Base-by-base conservation (phyloP, 2,888 invertebrate species). In the Epinotia bilunana region DNA sequence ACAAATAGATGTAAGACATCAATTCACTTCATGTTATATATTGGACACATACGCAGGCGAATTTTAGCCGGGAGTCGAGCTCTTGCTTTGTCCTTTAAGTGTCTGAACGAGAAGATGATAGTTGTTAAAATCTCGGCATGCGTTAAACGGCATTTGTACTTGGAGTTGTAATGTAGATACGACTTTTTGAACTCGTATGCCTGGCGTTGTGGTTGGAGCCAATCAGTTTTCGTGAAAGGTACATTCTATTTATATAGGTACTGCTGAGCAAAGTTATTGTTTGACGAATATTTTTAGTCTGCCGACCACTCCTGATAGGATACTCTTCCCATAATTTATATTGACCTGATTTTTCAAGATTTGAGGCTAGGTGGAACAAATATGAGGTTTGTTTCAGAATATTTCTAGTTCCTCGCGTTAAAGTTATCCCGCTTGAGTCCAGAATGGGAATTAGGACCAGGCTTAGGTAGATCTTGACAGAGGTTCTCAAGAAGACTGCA, bases 61-160 rank as follows among this genome's bases (percentile, higher is more conserved):
- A 62, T 62, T 68, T 9, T 23, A 58, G 43, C 43, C 43, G 43
- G 16, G 53, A 43, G 43, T 65, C 39, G 68, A 39, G 60, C 64
- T 69, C 46, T 60, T 57, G 55, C 67, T 69, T 69, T 57, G 69
- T 70, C 69, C 58, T 23, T 60, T 60, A 70, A 70, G 69, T 70
- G 69, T 20, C 69, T 60, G 57, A 70, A 70, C 69, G 60, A 70
- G 70, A 61, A 70, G 49, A 70, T 70, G 49, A 61, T 33, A 33
- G 49, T 70, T 49, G 49, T 70, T 61, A 61, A 3, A 46, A 18
- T 70, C 49, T n/a, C 18, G 3, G 11, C 2, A 11, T 33, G 11
- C 13, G 16, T 43, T 11, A 68, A 68, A 68, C 16, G 58, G 20
- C 16, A 39, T 58, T 13, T 18, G 33, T 20, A 39, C 11, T 58